A percentile compares a stretch with the other conserved stretches of the same genome.
Evolutionary conservation across 1,140 invertebrate species (phyloP).

Genomic region (Drosophila lini): DNA sequence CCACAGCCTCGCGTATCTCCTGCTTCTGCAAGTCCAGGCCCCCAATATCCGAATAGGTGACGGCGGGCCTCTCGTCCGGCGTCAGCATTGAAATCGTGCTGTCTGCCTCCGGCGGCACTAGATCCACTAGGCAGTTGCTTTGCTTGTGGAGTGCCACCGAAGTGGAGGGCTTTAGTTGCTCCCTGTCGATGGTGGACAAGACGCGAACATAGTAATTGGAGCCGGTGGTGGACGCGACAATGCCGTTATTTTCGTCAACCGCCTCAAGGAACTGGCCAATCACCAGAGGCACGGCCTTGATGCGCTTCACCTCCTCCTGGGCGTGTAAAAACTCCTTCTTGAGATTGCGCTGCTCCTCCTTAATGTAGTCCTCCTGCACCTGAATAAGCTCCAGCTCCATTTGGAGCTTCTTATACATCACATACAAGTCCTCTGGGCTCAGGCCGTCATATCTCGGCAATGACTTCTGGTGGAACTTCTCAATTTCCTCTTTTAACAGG

Average conservation of each 20-base stretch:
- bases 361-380: constrained; percentile 99
- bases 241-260: constrained; percentile 98
- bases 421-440: constrained; percentile 95
- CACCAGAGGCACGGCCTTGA: constrained; percentile 98
- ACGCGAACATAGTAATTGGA: constrained; percentile 99
- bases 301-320: constrained; percentile 98
- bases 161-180: constrained; percentile 97
- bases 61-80: constrained; percentile 99
- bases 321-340: constrained; percentile 99
- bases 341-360: constrained; percentile 98
- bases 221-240: constrained; percentile 92
- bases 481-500: constrained; percentile 19
- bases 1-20: constrained; percentile 99
- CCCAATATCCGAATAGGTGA: constrained; percentile 98
- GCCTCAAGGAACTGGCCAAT: constrained; percentile 99
- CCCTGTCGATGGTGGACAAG: constrained; percentile 96
- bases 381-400: constrained; percentile 60
- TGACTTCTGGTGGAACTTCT: constrained; percentile 24
- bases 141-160: constrained; percentile 99
- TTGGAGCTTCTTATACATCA: constrained; percentile 91
- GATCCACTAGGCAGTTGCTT: constrained; percentile 98
- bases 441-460: constrained; percentile 88
- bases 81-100: constrained; percentile 97
- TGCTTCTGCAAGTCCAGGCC: constrained; percentile 99
- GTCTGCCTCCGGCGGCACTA: constrained; percentile 98